These are phyloP conservation scores for Temnothorax nylanderi DNA, from an alignment of 1,140 invertebrate species.

Conservation along the genomic window DNA sequence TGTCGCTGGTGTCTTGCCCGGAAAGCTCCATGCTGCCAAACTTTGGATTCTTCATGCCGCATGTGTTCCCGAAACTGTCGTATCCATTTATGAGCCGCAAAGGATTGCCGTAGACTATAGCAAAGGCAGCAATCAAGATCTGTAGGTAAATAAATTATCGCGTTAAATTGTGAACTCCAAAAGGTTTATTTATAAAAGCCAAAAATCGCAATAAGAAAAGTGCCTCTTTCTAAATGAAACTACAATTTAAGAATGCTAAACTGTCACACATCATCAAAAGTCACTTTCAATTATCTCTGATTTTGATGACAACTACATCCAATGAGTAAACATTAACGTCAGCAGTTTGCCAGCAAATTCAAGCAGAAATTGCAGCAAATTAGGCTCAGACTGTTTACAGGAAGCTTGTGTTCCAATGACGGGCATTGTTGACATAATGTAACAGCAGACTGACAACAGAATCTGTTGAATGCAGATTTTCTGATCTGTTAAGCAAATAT, in stretches of 20 bases:
- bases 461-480: not conserved
- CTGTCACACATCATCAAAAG: not conserved
- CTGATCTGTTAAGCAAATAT: not conserved
- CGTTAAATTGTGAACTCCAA: not conserved
- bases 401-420: not conserved
- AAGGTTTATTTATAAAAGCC: not conserved
- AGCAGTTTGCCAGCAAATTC: not conserved
- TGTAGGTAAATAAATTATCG: constrained; percentile 80
- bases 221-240: not conserved
- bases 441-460: not conserved
- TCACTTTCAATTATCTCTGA: not conserved
- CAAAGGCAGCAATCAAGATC: constrained; percentile 95
- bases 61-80: constrained; percentile 98
- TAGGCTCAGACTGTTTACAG: not conserved
- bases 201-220: not conserved
- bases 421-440: not conserved
- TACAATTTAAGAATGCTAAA: not conserved
- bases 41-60: constrained; percentile 92
- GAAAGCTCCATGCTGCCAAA: constrained; percentile 91
- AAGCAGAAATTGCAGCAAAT: not conserved
- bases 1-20: constrained; percentile 92
- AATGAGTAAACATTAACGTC: not conserved
- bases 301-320: not conserved
- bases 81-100: constrained; percentile 95
- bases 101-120: constrained; percentile 95